Evolutionary conservation across 92 coral and sea anemone genomes (phyloP).

Genomic region (Blastomussa wellsi): DNA sequence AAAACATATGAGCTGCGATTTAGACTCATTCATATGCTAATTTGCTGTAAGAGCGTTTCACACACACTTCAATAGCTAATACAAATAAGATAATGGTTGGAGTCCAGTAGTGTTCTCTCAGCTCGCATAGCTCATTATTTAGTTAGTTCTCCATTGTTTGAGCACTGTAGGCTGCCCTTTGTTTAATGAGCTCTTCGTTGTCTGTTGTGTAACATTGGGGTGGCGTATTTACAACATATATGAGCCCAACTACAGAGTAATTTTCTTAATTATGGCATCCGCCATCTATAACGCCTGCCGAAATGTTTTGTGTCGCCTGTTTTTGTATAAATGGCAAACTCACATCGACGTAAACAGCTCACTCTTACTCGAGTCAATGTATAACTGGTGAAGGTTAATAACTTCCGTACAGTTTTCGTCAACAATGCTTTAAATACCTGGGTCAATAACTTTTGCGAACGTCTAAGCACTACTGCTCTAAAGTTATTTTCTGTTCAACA

Average conservation of each 20-base stretch:
- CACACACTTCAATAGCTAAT: slow-evolving; percentile 48
- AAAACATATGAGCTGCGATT: slow-evolving; percentile 45
- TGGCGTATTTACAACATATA: slow-evolving; percentile 50
- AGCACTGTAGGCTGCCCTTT: slow-evolving; percentile 29
- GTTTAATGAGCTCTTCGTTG: slow-evolving; percentile 43
- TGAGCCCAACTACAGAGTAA: slow-evolving; percentile 31
- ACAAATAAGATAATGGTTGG: slow-evolving; percentile 61
- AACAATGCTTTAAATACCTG: background rate
- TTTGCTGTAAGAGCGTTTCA: slow-evolving; percentile 29
- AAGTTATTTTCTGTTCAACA: slow-evolving; percentile 34
- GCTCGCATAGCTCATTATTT: slow-evolving; percentile 46
- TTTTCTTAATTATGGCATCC: slow-evolving; percentile 50
- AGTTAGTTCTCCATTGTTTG: slow-evolving; percentile 32
- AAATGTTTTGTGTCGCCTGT: slow-evolving; percentile 23
- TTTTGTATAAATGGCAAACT: slow-evolving; percentile 24
- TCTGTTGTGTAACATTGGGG: slow-evolving; percentile 70
- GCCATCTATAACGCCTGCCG: slow-evolving; percentile 21
- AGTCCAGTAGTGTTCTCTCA: slow-evolving; percentile 50
- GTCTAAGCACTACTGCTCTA: slow-evolving; percentile 30
- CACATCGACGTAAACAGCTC: slow-evolving; percentile 24
- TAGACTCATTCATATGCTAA: slow-evolving; percentile 54
- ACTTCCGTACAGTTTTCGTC: background rate
- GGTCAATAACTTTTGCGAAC: slow-evolving; percentile 17
- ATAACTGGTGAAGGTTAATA: background rate
- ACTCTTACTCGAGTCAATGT: background rate